Conservation (phyloP, 2,113 vertebrate genomes). For the Tachysurus vachellii region DNA sequence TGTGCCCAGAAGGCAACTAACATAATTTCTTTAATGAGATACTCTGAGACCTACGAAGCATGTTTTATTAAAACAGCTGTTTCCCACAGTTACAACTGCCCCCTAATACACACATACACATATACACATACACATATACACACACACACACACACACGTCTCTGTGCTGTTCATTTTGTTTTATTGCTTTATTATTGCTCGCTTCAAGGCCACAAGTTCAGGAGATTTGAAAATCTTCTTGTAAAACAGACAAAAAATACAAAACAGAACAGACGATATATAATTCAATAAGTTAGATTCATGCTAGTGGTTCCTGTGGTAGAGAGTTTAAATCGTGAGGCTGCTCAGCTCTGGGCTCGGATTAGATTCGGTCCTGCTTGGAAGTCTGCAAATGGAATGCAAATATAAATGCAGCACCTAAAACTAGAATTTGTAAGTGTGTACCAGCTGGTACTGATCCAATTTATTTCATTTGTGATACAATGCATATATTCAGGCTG, state of each 20-base stretch:
- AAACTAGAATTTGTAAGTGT: neutral
- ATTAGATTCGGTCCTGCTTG: neutral
- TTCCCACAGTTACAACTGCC: constrained; percentile 16
- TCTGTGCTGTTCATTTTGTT: neutral
- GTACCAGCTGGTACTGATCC: neutral
- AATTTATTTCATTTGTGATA: neutral
- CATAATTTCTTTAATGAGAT: constrained; percentile 28
- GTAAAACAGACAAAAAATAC: neutral
- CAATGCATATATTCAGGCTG: neutral
- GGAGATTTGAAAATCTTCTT: neutral
- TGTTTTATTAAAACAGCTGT: constrained; percentile 30
- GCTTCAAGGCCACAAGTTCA: constrained; percentile 12
- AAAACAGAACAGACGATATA: constrained; percentile 5
- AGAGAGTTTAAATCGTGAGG: neutral
- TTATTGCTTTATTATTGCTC: constrained; percentile 16
- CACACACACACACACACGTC: neutral
- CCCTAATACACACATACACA: neutral
- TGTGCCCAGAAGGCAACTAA: constrained; percentile 8
- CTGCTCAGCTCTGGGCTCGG: neutral
- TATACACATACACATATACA: too few species aligned
- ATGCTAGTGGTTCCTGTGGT: neutral
- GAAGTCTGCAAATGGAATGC: neutral
- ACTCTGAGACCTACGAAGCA: constrained; percentile 28
- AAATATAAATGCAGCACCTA: neutral
- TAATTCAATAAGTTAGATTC: neutral